Evolutionary conservation across 2,888 invertebrate species (phyloP), one percentile per base, ranked within the genome.

Genomic region (Parascotia fuliginaria): DNA sequence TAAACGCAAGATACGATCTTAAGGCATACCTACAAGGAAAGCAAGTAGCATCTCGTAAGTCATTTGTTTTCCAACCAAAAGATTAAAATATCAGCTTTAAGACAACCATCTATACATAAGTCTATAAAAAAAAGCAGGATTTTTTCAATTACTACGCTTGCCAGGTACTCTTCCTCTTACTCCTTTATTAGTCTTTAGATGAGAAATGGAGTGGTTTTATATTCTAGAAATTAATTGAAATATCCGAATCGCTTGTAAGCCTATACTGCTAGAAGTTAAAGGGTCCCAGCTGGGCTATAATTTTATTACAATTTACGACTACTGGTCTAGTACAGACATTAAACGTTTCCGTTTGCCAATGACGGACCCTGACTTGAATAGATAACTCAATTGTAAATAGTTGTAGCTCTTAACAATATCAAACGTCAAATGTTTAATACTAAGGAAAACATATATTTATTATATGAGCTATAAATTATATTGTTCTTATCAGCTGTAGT

Each of bases 391-490:
- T 47, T 42, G 42, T 46, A 45, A 12, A 15, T 7, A 44, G 31
- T 31, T 45, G 13, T 31, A 3, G 31, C 16, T 34, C 16, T 14
- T 38, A 45, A 60, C 65, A 67, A 65, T 67, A 68, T 65, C 68
- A 64, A 37, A 57, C 44, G 42, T 34, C 39, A 60, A 44, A 53
- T 66, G 60, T 57, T 51, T 51, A 46, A 63, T 61, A 55, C 43
- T 42, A 48, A 63, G 64, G 65, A 63, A 65, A 67, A 50, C 65
- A 65, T 65, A n/a, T 66, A 57, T 63, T 65, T 60, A 57, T 31
- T 29, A 57, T 51, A 38, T 34, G 13, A 34, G 40, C 31, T 27
- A 44, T 67, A 60, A 63, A 63, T 65, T 41, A 60, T 41, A 12
- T 24, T 16, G 24, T 14, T 60, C 59, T 43, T 55, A 33, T 11